Percentiles rank a stretch among this genome's conserved stretches.
Conservation (phyloP, 1,140 invertebrate genomes). For the Drosophila suzukii region DNA sequence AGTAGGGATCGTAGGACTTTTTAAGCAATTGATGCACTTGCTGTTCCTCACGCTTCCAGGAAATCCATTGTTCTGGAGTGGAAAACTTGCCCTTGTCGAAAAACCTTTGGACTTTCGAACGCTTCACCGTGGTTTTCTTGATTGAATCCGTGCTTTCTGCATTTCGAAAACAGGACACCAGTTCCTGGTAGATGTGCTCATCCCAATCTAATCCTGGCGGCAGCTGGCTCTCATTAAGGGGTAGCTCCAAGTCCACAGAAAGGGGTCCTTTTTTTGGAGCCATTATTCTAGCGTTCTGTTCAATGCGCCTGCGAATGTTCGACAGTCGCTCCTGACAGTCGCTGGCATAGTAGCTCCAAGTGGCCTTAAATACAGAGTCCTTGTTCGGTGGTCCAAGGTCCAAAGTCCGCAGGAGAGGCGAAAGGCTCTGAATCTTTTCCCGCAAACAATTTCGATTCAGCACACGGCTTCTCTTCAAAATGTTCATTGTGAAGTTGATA, state of each 20-base stretch:
- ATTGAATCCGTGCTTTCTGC: not conserved
- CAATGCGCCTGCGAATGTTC: constrained; percentile 30
- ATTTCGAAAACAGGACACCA: constrained; percentile 34
- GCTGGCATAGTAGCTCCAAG: constrained; percentile 58
- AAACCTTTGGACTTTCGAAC: not conserved
- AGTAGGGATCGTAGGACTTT: constrained; percentile 4
- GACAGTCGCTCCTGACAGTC: constrained; percentile 32
- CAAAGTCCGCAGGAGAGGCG: constrained; percentile 19
- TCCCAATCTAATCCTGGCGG: not conserved
- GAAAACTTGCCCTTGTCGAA: not conserved
- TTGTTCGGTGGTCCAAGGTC: constrained; percentile 8
- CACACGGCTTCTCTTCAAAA: constrained; percentile 8
- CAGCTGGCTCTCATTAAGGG: not conserved
- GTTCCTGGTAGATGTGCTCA: constrained; percentile 27
- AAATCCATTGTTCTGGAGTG: not conserved
- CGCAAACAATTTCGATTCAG: constrained; percentile 42
- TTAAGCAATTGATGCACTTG: not conserved
- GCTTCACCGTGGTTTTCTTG: constrained; percentile 3
- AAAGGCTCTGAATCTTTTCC: constrained; percentile 28
- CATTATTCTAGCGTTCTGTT: constrained; percentile 31
- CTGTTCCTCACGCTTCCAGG: constrained; percentile 3
- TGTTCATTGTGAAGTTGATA: constrained; percentile 15
- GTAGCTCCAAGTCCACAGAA: not conserved
- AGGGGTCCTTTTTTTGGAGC: not conserved
- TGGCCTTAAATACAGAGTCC: constrained; percentile 31